Evolutionary conservation across 2,113 vertebrate species (phyloP).

Genomic region (Centrocercus urophasianus): DNA sequence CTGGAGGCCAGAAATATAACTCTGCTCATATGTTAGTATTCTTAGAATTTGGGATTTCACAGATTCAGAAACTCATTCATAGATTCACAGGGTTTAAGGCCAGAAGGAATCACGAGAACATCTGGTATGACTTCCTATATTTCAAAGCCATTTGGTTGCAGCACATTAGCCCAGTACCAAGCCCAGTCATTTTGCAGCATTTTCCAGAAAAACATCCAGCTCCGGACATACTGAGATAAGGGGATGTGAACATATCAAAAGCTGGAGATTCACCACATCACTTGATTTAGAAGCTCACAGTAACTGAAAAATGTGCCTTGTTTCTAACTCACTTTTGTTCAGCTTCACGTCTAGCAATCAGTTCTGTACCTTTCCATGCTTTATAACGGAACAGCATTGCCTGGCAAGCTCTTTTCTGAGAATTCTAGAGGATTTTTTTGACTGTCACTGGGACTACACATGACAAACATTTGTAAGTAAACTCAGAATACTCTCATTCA

Average conservation of each 20-base stretch:
- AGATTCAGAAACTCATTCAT: slow-evolving; percentile 68
- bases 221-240: background rate
- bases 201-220: slow-evolving; percentile 48
- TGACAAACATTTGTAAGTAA: background rate
- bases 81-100: slow-evolving; percentile 51
- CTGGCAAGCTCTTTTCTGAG: background rate
- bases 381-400: background rate
- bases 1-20: slow-evolving; percentile 67
- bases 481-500: background rate
- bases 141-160: slow-evolving; percentile 54
- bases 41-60: slow-evolving; percentile 45
- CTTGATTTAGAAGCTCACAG: background rate
- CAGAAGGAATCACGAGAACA: slow-evolving; percentile 58
- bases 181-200: slow-evolving; percentile 8
- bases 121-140: slow-evolving; percentile 65
- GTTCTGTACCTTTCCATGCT: background rate
- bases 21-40: slow-evolving; percentile 65
- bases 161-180: background rate
- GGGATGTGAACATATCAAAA: background rate
- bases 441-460: background rate
- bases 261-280: background rate
- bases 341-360: background rate
- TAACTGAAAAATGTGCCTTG: background rate
- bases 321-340: background rate
- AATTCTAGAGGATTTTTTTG: background rate